Percentiles rank a stretch among this genome's conserved stretches.
These are phyloP conservation scores for Dryococelus australis DNA, from an alignment of 2,888 invertebrate genomes.

Conservation along the genomic window DNA sequence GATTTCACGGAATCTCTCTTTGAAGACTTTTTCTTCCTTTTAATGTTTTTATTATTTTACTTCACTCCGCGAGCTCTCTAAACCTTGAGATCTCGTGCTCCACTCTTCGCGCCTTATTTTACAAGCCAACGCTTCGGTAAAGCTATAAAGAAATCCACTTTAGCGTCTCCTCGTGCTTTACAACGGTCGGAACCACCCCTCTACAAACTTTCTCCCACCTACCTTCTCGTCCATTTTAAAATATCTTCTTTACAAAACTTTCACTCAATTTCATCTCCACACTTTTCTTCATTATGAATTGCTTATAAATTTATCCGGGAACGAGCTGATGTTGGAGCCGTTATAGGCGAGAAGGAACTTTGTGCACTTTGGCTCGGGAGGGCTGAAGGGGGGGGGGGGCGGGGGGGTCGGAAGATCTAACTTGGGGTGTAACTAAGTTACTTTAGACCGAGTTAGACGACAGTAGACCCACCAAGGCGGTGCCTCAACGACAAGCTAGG, in stretches of 20 bases:
- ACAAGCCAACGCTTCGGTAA: conserved; percentile 38
- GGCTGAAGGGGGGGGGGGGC: conserved; percentile 30
- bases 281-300: conserved; percentile 58
- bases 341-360: conserved; percentile 41
- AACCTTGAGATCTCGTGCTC: neutral
- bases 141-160: conserved; percentile 42
- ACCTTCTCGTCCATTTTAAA: neutral
- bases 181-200: neutral
- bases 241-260: conserved; percentile 49
- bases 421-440: conserved; percentile 43
- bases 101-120: conserved; percentile 31
- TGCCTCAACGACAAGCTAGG: conserved; percentile 33
- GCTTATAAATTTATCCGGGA: conserved; percentile 58
- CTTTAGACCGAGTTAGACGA: conserved; percentile 37
- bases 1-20: neutral
- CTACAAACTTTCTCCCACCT: neutral
- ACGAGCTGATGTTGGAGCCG: conserved; percentile 49
- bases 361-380: conserved; percentile 37
- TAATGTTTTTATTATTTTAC: neutral
- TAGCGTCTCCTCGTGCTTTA: conserved; percentile 36
- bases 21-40: neutral
- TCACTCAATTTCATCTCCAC: conserved; percentile 58
- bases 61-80: neutral
- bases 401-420: conserved; percentile 34
- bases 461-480: conserved; percentile 31